These are phyloP conservation scores for Silurus asotus DNA, from an alignment of 2,113 vertebrate species.

Conservation along the genomic window DNA sequence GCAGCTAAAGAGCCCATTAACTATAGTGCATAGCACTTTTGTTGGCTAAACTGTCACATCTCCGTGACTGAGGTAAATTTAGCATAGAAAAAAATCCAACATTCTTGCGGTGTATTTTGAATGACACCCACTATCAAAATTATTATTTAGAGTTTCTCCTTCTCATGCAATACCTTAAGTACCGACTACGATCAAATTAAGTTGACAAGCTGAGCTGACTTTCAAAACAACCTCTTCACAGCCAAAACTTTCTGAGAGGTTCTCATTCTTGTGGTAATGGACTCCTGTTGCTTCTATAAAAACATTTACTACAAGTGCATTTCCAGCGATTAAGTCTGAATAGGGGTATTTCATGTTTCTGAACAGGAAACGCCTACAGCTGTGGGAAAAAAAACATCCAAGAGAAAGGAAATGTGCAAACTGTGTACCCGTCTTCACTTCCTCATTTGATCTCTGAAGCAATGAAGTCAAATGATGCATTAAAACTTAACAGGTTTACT, in stretches of 20 bases:
- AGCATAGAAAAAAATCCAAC: not conserved
- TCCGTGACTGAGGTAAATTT: not conserved
- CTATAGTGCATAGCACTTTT: constrained; percentile 9
- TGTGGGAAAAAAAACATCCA: not conserved
- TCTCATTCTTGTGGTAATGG: not conserved
- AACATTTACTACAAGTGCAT: not conserved
- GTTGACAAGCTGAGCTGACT: not conserved
- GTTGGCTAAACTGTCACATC: not conserved
- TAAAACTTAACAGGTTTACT: too few species aligned
- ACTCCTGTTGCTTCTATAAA: not conserved
- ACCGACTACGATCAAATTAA: constrained; percentile 1
- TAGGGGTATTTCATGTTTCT: not conserved
- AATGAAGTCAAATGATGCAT: not conserved
- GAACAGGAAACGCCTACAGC: not conserved
- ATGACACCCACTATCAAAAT: not conserved
- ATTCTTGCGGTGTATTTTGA: not conserved
- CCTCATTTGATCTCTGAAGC: not conserved
- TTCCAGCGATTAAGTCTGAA: not conserved
- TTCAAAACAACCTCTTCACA: constrained; percentile 9
- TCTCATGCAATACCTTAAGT: not conserved
- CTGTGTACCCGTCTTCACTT: not conserved
- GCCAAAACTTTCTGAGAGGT: not conserved
- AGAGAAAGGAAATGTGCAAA: not conserved
- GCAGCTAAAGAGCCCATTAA: constrained; percentile 11
- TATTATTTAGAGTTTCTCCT: not conserved